Conservation (phyloP, 2,888 invertebrate genomes). For the Muschampia plurimacula region DNA sequence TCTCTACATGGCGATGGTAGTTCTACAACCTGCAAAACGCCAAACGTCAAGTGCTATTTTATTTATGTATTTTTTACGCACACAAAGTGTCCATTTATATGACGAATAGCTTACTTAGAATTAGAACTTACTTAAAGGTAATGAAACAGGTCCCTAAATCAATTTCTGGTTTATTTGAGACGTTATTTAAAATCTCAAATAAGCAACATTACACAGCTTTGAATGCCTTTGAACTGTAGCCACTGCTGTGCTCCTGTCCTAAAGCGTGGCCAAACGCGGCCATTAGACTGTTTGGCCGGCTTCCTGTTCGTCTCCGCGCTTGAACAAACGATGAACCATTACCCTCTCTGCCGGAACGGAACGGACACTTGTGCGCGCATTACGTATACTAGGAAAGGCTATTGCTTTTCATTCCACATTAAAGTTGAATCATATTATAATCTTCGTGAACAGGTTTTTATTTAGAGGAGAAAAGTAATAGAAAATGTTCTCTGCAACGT, state of each 20-base stretch:
- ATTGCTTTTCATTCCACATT: slow-evolving; percentile 16
- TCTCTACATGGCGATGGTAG: too few relatives aligned
- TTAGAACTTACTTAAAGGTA: too few relatives aligned
- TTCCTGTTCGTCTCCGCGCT: slow-evolving; percentile 21
- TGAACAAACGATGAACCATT: slow-evolving; percentile 25
- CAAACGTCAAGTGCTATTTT: too few relatives aligned
- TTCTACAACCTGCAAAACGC: too few relatives aligned
- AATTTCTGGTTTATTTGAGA: too few relatives aligned
- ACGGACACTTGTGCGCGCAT: slow-evolving; percentile 7
- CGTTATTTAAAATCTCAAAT: background rate
- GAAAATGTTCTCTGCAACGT: too few relatives aligned
- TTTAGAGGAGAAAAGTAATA: too few relatives aligned
- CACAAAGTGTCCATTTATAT: too few relatives aligned
- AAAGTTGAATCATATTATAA: background rate
- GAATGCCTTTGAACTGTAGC: background rate
- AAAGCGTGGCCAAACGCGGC: background rate
- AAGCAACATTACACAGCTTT: background rate
- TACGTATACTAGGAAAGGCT: slow-evolving; percentile 13
- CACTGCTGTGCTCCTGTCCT: background rate
- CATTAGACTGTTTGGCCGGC: slow-evolving; percentile 2
- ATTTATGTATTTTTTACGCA: too few relatives aligned
- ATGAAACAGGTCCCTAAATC: too few relatives aligned
- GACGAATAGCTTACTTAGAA: too few relatives aligned
- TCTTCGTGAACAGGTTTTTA: background rate
- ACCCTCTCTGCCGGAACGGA: slow-evolving; percentile 27